Conservation (phyloP, 2,797 vertebrate genomes). For the Bradypodion ventrale region DNA sequence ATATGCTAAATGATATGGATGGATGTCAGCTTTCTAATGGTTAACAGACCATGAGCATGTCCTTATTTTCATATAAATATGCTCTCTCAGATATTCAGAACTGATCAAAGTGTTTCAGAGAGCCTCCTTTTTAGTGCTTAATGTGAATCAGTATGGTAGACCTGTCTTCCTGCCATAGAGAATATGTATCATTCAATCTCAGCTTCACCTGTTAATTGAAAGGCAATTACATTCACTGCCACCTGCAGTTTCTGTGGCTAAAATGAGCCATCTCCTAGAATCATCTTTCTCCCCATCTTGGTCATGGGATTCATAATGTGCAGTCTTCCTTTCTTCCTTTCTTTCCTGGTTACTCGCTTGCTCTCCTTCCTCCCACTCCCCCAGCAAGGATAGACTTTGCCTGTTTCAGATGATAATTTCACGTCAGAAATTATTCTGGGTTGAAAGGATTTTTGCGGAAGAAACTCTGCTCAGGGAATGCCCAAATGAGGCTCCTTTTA, state of each 20-base stretch:
- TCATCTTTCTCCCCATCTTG: background rate
- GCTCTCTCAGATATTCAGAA: background rate
- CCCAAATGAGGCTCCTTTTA: too few species aligned
- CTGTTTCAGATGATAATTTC: too few species aligned
- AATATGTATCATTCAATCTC: background rate
- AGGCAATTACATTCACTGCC: slow-evolving; percentile 19
- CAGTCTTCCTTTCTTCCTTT: background rate
- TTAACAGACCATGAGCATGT: background rate
- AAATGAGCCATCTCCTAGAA: slow-evolving; percentile 3
- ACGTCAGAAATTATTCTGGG: too few species aligned
- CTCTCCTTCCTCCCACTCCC: too few species aligned
- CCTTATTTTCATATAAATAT: slow-evolving; percentile 15
- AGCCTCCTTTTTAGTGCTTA: background rate
- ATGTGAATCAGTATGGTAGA: slow-evolving; percentile 6
- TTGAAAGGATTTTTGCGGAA: too few species aligned
- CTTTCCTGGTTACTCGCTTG: too few species aligned
- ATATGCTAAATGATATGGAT: background rate
- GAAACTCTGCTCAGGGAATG: too few species aligned
- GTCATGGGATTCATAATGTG: background rate
- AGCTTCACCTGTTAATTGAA: slow-evolving; percentile 4
- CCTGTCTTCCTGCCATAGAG: slow-evolving; percentile 1
- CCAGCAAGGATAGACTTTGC: too few species aligned
- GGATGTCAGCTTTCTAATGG: slow-evolving; percentile 3
- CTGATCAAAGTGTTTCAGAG: background rate
- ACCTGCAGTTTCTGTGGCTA: background rate